Base-by-base conservation (phyloP, 2,113 vertebrate species). In the Microcebus jonahi region DNA sequence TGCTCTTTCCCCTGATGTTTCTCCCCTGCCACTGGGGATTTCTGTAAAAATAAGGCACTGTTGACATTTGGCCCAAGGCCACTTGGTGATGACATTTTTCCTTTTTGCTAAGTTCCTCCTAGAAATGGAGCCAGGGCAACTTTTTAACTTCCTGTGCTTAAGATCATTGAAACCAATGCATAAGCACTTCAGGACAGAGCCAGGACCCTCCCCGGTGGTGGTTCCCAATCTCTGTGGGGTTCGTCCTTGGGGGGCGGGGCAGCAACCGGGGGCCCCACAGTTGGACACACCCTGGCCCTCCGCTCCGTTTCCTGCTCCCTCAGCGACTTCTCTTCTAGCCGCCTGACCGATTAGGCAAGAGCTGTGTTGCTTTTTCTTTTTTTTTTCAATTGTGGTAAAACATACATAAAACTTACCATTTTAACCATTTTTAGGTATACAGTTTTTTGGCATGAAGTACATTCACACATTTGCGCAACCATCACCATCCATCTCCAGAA, bases 31-130 rank as follows among this genome's bases (percentile, higher is more conserved):
- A 14, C 42, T 36, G 68, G 73, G 48, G 61, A 89, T 77, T 90
- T 88, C 92, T 77, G 0, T 73, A 61, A 81, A 94, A 88, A 88
- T n/a, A 87, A 57, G 67, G 71, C 76, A 83, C 1, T 34, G n/a
- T 50, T 59, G 82, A 94, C 89, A 36, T 86, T 65, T 90, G 90
- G 79, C 15, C 59, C 10, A 12, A 55, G 68, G n/a, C 83, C 80
- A 63, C 3, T 34, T 61, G 15, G 8, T 79, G 55, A 42, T 88
- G 17, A 39, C 17, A 34, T 88, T 94, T 93, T 91, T 45, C 81
- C 63, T 77, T 71, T 17, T 63, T 89, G 31, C 53, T 53, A 71
- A 63, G 23, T 92, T 94, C 53, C 68, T 94, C 63, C 50, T 81
- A 27, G 29, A 95, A 75, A 55, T 70, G 57, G 70, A 81, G 63